Base-by-base conservation (phyloP, 2,113 vertebrate genomes). In the Cochlearius cochlearius region DNA sequence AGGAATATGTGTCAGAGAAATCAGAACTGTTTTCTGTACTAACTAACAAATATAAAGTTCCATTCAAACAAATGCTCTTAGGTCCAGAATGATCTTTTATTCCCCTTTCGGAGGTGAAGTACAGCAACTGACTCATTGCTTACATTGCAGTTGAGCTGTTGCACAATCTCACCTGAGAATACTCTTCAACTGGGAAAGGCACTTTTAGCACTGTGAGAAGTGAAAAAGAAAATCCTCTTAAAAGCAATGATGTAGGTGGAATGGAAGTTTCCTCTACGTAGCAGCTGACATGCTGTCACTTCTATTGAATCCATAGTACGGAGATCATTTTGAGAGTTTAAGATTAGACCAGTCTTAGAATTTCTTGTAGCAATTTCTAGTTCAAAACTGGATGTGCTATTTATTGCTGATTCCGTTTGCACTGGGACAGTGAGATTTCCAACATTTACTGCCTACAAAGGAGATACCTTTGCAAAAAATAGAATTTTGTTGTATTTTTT, bases 131-230 rank as follows among this genome's bases (percentile, higher is more conserved):
- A 94, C 53, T 89, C 66, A 82, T 86, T 85, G 55, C 43, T 96
- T 55, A 84, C 63, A 47, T 81, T 87, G 82, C 43, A 82, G 80
- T 95, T 74, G 55, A 96, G n/a, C 60, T 81, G 23, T 95, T 96
- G 74, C 94, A 69, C 74, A 94, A 88, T 68, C 62, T 91, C 62
- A 76, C 49, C 39, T 79, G 73, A 95, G 68, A 84, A 75, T 69
- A 76, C 62, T 73, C 90, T 72, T 82, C 53, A 41, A 4, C 9
- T n/a, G 66, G 36, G 76, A 91, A 95, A 85, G 34, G 52, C 25
- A 47, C 86, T 92, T 89, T 56, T 68, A 85, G 49, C 30, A 11
- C 69, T 82, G 34, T 60, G 80, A 91, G 87, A 95, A 92, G 86
- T 38, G 25, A 32, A 26, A 82, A 59, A n/a, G n/a, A 63, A 53